Evolutionary conservation across 2,113 vertebrate genomes (phyloP), one percentile per base, ranked within the genome.

Genomic region (Carassius carassius): DNA sequence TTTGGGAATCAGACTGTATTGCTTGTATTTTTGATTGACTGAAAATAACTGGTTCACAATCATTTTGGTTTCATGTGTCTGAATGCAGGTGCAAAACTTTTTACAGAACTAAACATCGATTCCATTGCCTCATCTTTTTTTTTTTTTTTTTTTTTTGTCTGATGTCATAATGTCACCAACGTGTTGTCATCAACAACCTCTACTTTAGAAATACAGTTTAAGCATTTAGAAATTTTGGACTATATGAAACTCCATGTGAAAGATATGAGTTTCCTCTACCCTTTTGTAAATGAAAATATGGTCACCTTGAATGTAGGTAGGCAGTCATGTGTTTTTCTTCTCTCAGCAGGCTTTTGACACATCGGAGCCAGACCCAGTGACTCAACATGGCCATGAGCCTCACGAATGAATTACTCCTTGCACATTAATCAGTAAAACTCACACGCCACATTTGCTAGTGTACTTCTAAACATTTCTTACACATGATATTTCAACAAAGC

Each of bases 271-370:
- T 51, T 49, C 14, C 12, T 49, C 44, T n/a, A 35, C 21, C 23
- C 47, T 82, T 72, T 56, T 51, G 11, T 56, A 56, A 56, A 13
- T 82, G 16, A 65, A 58, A 35, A 62, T 75, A 69, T 67, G 51
- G 90, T 93, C 90, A 94, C 91, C 91, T 94, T 93, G 90, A 90
- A 86, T 88, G 81, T 41, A 89, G 87, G 81, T 54, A 88, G 87
- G 65, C 12, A 63, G 86, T 84, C 84, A 83, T 85, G 13, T 88
- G 74, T 89, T 90, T 78, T 79, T 74, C 41, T 65, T 51, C 35
- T 56, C 49, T 82, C 67, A 9, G 29, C 21, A 69, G 63, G 29
- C 80, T 35, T 56, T 35, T 72, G 49, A 72, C 54, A 67, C 58
- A 51, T 78, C 89, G 89, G 89, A 90, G 87, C 54, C 82, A 67